Evolutionary conservation across 1,140 invertebrate species (phyloP).

Genomic region (Drosophila miranda): DNA sequence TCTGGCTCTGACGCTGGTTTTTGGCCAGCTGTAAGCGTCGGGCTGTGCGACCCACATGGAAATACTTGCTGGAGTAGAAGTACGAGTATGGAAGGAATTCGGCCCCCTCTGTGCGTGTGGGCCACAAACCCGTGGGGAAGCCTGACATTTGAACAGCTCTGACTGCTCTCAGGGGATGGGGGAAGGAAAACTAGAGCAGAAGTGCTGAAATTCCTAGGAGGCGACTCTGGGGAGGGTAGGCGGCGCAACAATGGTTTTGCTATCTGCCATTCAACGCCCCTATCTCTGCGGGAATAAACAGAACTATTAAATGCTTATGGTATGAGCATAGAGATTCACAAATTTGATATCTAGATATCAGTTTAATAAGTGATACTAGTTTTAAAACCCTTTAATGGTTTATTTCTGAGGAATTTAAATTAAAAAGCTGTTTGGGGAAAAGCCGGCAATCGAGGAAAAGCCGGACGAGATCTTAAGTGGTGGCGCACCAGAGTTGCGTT

Average conservation of each 20-base stretch:
- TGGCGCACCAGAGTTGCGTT: neutral
- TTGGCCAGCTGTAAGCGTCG: slow-evolving; percentile 41
- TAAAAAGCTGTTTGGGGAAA: too few species aligned
- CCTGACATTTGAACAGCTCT: slow-evolving; percentile 48
- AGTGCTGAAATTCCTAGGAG: slow-evolving; percentile 17
- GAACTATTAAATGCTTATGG: neutral
- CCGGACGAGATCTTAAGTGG: neutral
- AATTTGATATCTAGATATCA: too few species aligned
- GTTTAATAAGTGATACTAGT: too few species aligned
- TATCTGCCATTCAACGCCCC: slow-evolving; percentile 2
- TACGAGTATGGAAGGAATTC: slow-evolving; percentile 42
- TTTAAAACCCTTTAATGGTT: too few species aligned
- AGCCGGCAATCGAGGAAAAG: too few species aligned
- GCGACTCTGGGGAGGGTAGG: slow-evolving; percentile 1
- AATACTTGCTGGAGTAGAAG: slow-evolving; percentile 43
- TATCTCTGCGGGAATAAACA: slow-evolving; percentile 8
- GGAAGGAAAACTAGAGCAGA: slow-evolving; percentile 28
- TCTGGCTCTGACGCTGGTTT: slow-evolving; percentile 3
- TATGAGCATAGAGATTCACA: too few species aligned
- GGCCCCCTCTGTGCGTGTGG: slow-evolving; percentile 42
- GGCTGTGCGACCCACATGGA: slow-evolving; percentile 48
- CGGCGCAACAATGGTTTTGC: slow-evolving; percentile 1
- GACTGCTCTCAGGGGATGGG: slow-evolving; percentile 13
- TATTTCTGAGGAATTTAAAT: too few species aligned
- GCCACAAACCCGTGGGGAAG: slow-evolving; percentile 7